Evolutionary conservation across 2,113 vertebrate genomes (phyloP), one percentile per base, ranked within the genome.

Genomic region (Chunga burmeisteri): DNA sequence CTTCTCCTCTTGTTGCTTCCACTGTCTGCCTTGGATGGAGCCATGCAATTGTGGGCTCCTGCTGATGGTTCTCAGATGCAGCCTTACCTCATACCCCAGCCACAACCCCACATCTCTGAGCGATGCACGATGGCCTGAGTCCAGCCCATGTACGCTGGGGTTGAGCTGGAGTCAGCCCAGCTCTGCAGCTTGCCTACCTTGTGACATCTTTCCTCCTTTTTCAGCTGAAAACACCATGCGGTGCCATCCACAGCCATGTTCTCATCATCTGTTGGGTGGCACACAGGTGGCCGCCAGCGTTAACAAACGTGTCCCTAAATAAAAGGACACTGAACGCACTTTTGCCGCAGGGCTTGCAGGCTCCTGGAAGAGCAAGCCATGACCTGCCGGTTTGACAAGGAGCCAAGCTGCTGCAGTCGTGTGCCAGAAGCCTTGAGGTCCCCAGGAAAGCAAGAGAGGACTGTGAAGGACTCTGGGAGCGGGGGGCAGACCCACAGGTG

Each of bases 261-360:
- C 38, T 62, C 47, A 63, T 20, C 13, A 46, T 7, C 47, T 44
- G 16, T 62, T 44, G 47, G 21, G 26, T 32, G 40, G 40, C 16
- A 53, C 1, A 1, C 32, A 44, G 30, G 49, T 30, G 30, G 20
- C 19, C 1, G 4, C 49, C 30, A 30, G 32, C 38, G 16, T 55
- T 46, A 63, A 73, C 1, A 5, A 65, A 46, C 3, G 2, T 7
- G 2, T 36, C 34, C 34, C 21, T 74, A 13, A 53, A 46, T 27
- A 36, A 63, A 71, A 59, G 36, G n/a, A n/a, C 3, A 1, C 15
- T 2, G 2, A 71, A 42, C 1, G 2, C 30, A 23, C 9, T 61
- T 71, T 42, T 52, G 81, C 19, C 0, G 2, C 3, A 3, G 7
- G 66, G 46, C 36, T 71, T 6, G 1, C 2, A 6, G 55, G 30